These are phyloP conservation scores for Pocota personata DNA, from an alignment of 2,888 invertebrate genomes.

Conservation along the genomic window DNA sequence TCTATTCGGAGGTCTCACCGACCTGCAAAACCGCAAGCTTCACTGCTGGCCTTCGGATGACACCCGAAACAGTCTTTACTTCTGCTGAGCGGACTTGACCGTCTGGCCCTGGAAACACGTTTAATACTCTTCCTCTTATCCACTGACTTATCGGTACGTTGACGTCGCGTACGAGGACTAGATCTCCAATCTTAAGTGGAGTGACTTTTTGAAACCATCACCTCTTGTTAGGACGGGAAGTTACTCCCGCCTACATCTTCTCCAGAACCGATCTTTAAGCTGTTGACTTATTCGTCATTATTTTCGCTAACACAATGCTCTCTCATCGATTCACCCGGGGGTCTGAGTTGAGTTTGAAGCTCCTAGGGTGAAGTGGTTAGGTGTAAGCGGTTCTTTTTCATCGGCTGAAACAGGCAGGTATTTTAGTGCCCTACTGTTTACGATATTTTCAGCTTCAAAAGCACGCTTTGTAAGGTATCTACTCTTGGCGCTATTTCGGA, in stretches of 20 bases:
- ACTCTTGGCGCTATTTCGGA: not conserved
- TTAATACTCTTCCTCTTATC: constrained; percentile 31
- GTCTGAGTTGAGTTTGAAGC: not conserved
- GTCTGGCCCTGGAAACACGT: constrained; percentile 31
- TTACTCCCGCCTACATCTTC: constrained; percentile 20
- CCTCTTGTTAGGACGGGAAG: not conserved
- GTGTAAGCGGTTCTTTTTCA: constrained; percentile 39
- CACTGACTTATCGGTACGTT: constrained; percentile 48
- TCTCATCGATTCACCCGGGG: not conserved
- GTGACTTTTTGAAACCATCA: not conserved
- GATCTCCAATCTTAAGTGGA: constrained; percentile 18
- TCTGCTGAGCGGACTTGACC: too few species aligned
- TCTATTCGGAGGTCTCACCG: too few species aligned
- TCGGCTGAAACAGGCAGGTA: not conserved
- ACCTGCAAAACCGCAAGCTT: too few species aligned
- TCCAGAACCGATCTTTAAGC: too few species aligned
- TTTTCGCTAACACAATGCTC: not conserved
- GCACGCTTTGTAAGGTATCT: not conserved
- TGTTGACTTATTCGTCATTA: constrained; percentile 22
- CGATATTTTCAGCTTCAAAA: not conserved
- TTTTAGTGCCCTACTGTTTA: not conserved
- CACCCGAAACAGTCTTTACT: too few species aligned
- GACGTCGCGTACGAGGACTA: constrained; percentile 48
- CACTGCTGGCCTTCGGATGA: too few species aligned
- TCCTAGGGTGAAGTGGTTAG: constrained; percentile 38